Conservation (phyloP, 1,140 invertebrate species). For the Drosophila ohnishii region DNA sequence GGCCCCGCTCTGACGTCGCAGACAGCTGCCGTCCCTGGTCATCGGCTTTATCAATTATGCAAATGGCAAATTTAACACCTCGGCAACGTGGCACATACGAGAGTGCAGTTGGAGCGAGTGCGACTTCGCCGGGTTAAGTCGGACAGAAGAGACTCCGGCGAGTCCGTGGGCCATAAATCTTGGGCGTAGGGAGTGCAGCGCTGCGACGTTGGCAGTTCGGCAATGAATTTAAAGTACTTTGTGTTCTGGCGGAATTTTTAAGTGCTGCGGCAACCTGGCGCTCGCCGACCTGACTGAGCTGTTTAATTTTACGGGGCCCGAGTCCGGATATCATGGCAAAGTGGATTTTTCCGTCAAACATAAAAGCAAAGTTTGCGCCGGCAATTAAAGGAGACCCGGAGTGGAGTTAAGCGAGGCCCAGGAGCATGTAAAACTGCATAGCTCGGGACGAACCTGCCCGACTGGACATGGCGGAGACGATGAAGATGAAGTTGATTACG, state of each 20-base stretch:
- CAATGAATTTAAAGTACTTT: slow-evolving; percentile 77
- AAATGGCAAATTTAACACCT: slow-evolving; percentile 79
- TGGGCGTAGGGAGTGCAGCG: slow-evolving; percentile 38
- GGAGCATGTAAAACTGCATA: slow-evolving; percentile 38
- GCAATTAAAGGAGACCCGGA: slow-evolving; percentile 44
- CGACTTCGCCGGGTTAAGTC: background rate
- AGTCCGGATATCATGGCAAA: slow-evolving; percentile 75
- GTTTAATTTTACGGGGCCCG: slow-evolving; percentile 61
- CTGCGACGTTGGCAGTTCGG: slow-evolving; percentile 33
- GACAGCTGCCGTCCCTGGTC: slow-evolving; percentile 26
- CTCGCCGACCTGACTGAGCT: slow-evolving; percentile 23
- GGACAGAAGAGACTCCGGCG: slow-evolving; percentile 13
- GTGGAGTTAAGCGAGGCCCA: slow-evolving; percentile 10
- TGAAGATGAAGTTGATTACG: slow-evolving; percentile 25
- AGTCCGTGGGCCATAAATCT: slow-evolving; percentile 61
- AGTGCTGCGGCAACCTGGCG: slow-evolving; percentile 38
- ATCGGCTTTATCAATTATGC: slow-evolving; percentile 75
- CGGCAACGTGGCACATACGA: slow-evolving; percentile 55
- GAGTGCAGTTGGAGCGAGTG: slow-evolving; percentile 5
- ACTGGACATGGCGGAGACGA: slow-evolving; percentile 6
- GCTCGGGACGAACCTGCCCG: slow-evolving; percentile 1
- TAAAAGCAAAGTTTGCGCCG: slow-evolving; percentile 69
- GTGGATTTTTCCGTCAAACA: slow-evolving; percentile 80
- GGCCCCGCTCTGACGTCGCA: slow-evolving; percentile 17
- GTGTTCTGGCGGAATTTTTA: slow-evolving; percentile 60